Percentiles rank a stretch among this genome's conserved stretches.
These are phyloP conservation scores for Eucera pruinosa DNA, from an alignment of 2,888 invertebrate species.

Conservation along the genomic window DNA sequence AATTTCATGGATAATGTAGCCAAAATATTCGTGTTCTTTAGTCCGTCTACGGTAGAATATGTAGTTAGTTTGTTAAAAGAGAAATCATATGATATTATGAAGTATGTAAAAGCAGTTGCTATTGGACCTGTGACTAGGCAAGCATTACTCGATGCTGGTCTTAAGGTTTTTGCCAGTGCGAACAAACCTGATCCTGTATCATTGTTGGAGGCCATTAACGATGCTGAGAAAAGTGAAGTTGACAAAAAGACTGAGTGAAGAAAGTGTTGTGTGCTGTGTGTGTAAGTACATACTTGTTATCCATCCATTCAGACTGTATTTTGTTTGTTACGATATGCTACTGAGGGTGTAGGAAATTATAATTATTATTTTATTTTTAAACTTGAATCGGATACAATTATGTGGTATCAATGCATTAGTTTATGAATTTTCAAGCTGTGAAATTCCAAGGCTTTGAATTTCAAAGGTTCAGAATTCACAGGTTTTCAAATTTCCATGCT, in stretches of 20 bases:
- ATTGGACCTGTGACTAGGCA: conserved; percentile 81
- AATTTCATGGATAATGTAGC: conserved; percentile 59
- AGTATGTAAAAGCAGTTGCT: conserved; percentile 76
- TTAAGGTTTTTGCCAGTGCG: conserved; percentile 73
- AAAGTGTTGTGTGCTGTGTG: conserved; percentile 24
- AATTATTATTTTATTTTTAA: neutral
- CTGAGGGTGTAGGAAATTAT: neutral
- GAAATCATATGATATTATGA: conserved; percentile 51
- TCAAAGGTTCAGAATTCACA: no score
- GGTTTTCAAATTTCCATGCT: no score
- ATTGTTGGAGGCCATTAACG: conserved; percentile 72
- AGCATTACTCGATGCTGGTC: conserved; percentile 72
- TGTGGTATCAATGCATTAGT: conserved; percentile 9
- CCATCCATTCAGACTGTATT: conserved; percentile 27
- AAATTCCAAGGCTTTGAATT: no score
- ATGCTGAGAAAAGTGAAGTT: conserved; percentile 37
- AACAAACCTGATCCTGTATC: conserved; percentile 79
- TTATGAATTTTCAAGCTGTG: no score
- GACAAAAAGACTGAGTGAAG: conserved; percentile 4
- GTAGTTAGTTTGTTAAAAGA: conserved; percentile 67
- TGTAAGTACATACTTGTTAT: conserved; percentile 36
- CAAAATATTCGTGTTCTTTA: conserved; percentile 80
- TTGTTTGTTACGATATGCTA: neutral
- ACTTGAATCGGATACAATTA: neutral
- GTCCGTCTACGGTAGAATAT: conserved; percentile 79